phyloP scores from a whole-genome alignment of 2,797 vertebrate species.

The Alosa sapidissima region DNA sequence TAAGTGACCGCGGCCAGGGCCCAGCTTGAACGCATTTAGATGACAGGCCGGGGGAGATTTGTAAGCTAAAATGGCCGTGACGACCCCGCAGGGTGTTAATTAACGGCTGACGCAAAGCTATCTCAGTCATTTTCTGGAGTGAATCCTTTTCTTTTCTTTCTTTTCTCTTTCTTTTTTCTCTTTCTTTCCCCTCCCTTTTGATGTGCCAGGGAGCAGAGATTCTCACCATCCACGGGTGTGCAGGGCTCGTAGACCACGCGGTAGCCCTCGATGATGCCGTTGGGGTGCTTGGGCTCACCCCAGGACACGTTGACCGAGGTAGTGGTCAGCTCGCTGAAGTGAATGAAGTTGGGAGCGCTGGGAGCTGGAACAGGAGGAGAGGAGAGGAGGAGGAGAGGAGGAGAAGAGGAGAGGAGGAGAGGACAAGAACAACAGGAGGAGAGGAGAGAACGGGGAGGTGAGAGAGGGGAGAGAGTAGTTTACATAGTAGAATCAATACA shows the following conservation, averaged over 20 bases:
- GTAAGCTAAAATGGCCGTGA: conserved; percentile 52
- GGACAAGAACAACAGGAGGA: not conserved
- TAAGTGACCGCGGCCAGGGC: conserved; percentile 33
- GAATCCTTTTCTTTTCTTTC: not conserved
- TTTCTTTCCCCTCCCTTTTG: not conserved
- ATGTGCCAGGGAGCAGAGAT: conserved; percentile 41
- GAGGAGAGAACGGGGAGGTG: not conserved
- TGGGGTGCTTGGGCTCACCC: conserved; percentile 81
- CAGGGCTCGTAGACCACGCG: conserved; percentile 85
- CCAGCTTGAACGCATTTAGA: conserved; percentile 66
- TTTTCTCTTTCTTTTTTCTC: not conserved
- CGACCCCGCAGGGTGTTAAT: conserved; percentile 61
- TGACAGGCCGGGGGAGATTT: conserved; percentile 52
- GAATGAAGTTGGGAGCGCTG: conserved; percentile 79
- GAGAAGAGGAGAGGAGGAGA: not conserved
- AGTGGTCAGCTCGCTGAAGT: conserved; percentile 86
- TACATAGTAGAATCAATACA: conserved; percentile 9
- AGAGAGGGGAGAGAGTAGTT: not conserved
- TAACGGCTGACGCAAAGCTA: conserved; percentile 50
- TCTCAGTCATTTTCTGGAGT: conserved; percentile 8
- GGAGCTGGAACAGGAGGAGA: conserved; percentile 73
- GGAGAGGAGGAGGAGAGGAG: not conserved
- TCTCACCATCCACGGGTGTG: conserved; percentile 87
- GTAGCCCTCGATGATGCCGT: conserved; percentile 84
- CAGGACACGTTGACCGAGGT: conserved; percentile 88